These are phyloP conservation scores for Myotis vivesi DNA, from an alignment of 2,797 vertebrate genomes.

Conservation along the genomic window DNA sequence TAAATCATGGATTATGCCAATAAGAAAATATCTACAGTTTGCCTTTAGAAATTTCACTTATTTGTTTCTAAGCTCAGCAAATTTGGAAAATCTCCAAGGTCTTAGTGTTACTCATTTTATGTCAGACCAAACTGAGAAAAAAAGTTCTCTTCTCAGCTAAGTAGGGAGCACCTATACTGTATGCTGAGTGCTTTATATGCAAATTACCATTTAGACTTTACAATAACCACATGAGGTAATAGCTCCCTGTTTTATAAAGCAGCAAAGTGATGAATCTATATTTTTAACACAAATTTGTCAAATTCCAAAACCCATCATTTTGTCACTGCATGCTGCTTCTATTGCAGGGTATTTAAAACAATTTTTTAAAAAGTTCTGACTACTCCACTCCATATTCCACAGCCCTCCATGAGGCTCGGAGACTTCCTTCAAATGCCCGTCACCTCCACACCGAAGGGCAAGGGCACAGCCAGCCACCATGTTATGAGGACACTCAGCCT, in stretches of 20 bases:
- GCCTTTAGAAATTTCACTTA: slow-evolving; percentile 20
- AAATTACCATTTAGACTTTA: slow-evolving; percentile 31
- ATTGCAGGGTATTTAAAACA: not conserved
- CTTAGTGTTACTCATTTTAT: not conserved
- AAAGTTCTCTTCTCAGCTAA: slow-evolving; percentile 4
- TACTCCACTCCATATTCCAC: not conserved
- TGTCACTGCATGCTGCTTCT: slow-evolving; percentile 20
- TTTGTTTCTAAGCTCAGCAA: slow-evolving; percentile 44
- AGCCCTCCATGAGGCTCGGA: not conserved
- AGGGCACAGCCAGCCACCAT: not conserved
- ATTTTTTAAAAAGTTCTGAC: not conserved
- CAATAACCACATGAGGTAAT: not conserved
- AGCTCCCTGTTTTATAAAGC: slow-evolving; percentile 22
- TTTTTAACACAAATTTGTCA: slow-evolving; percentile 12
- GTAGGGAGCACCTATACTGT: not conserved
- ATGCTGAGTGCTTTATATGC: not conserved
- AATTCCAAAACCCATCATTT: slow-evolving; percentile 41
- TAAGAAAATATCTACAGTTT: not conserved
- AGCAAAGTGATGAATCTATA: not conserved
- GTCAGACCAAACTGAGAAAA: not conserved
- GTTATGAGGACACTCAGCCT: not conserved
- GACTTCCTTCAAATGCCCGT: not conserved
- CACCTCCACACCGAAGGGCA: not conserved
- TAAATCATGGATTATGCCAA: slow-evolving; percentile 23
- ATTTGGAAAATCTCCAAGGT: slow-evolving; percentile 37